Evolutionary conservation across 2,797 vertebrate species (phyloP), one percentile per base, ranked within the genome.

Genomic region (Enteromius trimaculatus): DNA sequence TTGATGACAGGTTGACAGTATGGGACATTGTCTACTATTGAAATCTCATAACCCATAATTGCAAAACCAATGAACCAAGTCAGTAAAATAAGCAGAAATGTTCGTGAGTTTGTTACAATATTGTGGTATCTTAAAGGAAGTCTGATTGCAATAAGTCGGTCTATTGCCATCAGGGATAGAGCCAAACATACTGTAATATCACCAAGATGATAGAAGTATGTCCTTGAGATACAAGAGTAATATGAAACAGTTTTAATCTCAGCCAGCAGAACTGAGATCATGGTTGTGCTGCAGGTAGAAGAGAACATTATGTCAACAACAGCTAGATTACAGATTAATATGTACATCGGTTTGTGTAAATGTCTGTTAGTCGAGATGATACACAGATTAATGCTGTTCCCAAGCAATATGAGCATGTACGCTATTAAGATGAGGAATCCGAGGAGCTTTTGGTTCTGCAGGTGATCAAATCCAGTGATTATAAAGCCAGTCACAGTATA

Each of bases 1-100:
- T 5, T 83, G 6, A 89, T 82, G 6, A 86, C 23, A n/a, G 85
- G 84, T 62, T 89, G 85, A 62, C 88, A 89, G 81, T 82, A 87
- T 17, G 86, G 86, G 10, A 89, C 79, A 23, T 42, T 60, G 42
- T 85, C 70, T 29, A 49, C 65, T 16, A 42, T 10, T 3, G 6
- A 10, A 0, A 13, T 34, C 2, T 69, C 0, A 44, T 37, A 51
- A 23, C 74, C 69, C 8, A 80, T 19, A 8, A 26, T 2, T 6
- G 3, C 10, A 19, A 86, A 19, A 16, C 64, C 31, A 19, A 83
- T 21, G 4, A 87, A 2, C 88, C 88, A 88, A 6, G 87, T 49
- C 6, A 71, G 10, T 31, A 77, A n/a, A 29, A 87, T 87, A 9
- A 88, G 17, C 29, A 44, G 8, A 21, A 77, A 19, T 1, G 74